A percentile compares a stretch with the other conserved stretches of the same genome.
These are phyloP conservation scores for Liopterus haemorrhoidalis DNA, from an alignment of 2,888 invertebrate species.

Conservation along the genomic window DNA sequence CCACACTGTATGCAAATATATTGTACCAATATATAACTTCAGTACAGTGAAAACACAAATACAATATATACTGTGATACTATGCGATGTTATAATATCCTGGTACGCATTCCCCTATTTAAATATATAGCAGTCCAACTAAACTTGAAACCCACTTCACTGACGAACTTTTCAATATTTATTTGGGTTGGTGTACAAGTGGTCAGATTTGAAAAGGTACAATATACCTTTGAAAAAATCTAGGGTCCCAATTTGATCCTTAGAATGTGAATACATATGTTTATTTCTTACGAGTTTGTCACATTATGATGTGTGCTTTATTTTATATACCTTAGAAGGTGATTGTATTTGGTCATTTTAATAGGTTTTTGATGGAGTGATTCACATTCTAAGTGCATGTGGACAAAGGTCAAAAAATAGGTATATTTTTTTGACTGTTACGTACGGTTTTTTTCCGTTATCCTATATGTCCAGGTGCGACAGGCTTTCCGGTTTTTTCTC, in stretches of 20 bases:
- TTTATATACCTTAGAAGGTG: no score
- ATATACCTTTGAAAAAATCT: slow-evolving; percentile 28
- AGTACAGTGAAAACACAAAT: no score
- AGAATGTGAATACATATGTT: no score
- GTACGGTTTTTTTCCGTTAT: slow-evolving; percentile 22
- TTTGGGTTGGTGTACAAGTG: slow-evolving; percentile 18
- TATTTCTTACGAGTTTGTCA: no score
- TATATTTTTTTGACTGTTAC: slow-evolving; percentile 24
- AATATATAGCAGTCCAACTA: slow-evolving; percentile 9
- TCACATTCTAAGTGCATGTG: slow-evolving; percentile 23
- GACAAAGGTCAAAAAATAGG: slow-evolving; percentile 29
- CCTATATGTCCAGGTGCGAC: no score
- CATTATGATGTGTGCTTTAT: no score
- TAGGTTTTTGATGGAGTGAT: neutral
- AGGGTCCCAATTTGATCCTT: slow-evolving; percentile 18
- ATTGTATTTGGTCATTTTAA: no score
- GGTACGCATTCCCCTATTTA: slow-evolving; percentile 17
- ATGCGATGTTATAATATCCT: slow-evolving; percentile 10
- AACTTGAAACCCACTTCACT: neutral
- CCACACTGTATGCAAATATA: no score
- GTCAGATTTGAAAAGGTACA: slow-evolving; percentile 28
- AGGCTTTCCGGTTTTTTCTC: no score
- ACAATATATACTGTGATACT: neutral
- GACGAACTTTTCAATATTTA: neutral
- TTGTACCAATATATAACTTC: no score